Conservation (phyloP, 2,888 invertebrate genomes). For the Troglohyphantes excavatus region DNA sequence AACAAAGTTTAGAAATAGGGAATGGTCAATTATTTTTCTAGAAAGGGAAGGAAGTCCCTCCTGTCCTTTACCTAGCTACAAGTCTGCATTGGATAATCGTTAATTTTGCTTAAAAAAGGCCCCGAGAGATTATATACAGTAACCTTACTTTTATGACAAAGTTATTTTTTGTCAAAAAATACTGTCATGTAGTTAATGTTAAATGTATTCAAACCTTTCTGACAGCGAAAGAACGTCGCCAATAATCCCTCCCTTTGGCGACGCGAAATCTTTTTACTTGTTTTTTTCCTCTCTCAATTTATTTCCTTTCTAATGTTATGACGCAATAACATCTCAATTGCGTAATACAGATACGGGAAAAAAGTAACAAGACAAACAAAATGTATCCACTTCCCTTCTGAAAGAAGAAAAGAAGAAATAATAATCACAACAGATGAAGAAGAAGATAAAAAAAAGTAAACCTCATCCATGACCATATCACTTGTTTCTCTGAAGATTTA, state of each 20-base stretch:
- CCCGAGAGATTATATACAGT: too few relatives aligned
- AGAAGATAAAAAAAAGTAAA: not conserved
- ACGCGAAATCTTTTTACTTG: not conserved
- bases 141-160: too few relatives aligned
- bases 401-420: not conserved
- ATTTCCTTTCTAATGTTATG: slow-evolving; percentile 32
- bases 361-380: slow-evolving; percentile 38
- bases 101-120: too few relatives aligned
- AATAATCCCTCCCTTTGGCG: slow-evolving; percentile 48
- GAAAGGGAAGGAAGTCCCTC: too few relatives aligned
- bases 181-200: too few relatives aligned
- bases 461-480: not conserved
- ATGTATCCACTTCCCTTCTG: slow-evolving; percentile 34
- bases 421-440: not conserved
- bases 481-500: not conserved
- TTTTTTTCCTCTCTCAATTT: not conserved
- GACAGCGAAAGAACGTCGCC: slow-evolving; percentile 32
- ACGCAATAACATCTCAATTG: slow-evolving; percentile 47
- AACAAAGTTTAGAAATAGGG: too few relatives aligned
- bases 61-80: too few relatives aligned
- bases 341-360: slow-evolving; percentile 56
- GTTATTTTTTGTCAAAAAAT: too few relatives aligned
- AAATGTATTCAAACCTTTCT: too few relatives aligned
- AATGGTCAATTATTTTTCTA: too few relatives aligned
- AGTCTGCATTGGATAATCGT: too few relatives aligned